A percentile compares a stretch with the other conserved stretches of the same genome.
Conservation (phyloP, 2,888 invertebrate species). For the Galerucella calmariensis region DNA sequence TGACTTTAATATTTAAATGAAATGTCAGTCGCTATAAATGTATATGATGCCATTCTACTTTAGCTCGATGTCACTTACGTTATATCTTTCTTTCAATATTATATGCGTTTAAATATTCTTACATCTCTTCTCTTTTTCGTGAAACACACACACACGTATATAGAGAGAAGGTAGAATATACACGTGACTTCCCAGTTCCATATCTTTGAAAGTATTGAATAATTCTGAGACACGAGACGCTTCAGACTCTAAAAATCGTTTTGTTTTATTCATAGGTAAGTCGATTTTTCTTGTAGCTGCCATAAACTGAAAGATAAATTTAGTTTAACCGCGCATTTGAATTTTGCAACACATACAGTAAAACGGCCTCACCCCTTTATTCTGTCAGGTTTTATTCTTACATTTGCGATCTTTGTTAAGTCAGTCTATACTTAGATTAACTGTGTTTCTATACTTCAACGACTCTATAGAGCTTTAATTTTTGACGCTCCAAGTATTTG, state of each 20-base stretch:
- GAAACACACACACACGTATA: conserved; percentile 38
- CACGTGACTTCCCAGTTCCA: conserved; percentile 58
- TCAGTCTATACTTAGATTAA: neutral
- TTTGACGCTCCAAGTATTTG: too few relatives aligned
- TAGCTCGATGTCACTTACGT: conserved; percentile 49
- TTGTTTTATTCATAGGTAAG: conserved; percentile 63
- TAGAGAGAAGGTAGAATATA: conserved; percentile 5
- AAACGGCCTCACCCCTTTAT: conserved; percentile 46
- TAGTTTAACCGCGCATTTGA: conserved; percentile 58
- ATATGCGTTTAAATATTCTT: conserved; percentile 59
- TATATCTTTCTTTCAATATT: conserved; percentile 56
- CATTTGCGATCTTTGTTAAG: conserved; percentile 31
- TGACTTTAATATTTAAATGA: conserved; percentile 47
- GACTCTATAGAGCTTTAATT: too few relatives aligned
- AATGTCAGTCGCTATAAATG: conserved; percentile 47
- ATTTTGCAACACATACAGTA: conserved; percentile 50
- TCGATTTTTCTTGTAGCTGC: conserved; percentile 59
- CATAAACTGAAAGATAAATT: conserved; percentile 60
- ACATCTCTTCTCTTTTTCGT: conserved; percentile 51
- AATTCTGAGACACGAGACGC: conserved; percentile 59
- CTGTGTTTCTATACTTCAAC: too few relatives aligned
- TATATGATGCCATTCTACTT: conserved; percentile 45
- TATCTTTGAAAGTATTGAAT: conserved; percentile 63
- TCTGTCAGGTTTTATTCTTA: conserved; percentile 13
- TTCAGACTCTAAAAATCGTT: conserved; percentile 61